phyloP scores from a whole-genome alignment of 1,140 invertebrate genomes.

The Eriosoma lanigerum region DNA sequence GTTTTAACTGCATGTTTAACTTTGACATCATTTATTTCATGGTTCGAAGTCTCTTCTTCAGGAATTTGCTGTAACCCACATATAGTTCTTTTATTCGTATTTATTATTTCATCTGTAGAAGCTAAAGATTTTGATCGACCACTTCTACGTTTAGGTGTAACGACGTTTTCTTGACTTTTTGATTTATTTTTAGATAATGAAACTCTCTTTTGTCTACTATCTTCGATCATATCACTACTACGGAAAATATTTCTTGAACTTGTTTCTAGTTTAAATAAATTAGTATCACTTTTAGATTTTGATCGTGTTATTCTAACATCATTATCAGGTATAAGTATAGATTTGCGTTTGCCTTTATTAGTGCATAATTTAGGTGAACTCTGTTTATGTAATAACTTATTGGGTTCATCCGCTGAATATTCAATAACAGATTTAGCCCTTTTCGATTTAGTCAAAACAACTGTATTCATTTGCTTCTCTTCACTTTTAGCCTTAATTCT shows the following conservation, averaged over 20 bases:
- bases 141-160: slow-evolving; percentile 2
- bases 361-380: background rate
- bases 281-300: background rate
- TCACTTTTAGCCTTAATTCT: background rate
- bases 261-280: background rate
- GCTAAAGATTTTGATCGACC: slow-evolving; percentile 30
- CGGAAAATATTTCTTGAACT: slow-evolving; percentile 22
- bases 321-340: background rate
- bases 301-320: background rate
- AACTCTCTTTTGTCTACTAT: slow-evolving; percentile 20
- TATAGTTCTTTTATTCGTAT: background rate
- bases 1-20: background rate
- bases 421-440: background rate
- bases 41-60: background rate
- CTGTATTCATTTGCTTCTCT: background rate
- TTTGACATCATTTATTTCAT: background rate
- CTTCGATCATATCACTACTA: background rate
- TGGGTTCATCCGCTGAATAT: background rate
- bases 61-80: slow-evolving; percentile 20
- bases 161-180: background rate
- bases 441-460: background rate
- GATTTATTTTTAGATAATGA: slow-evolving; percentile 16
- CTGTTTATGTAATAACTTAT: background rate
- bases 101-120: background rate
- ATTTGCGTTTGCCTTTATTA: background rate